Evolutionary conservation across 2,113 vertebrate species (phyloP).

Genomic region (Dryoscopus gambensis): DNA sequence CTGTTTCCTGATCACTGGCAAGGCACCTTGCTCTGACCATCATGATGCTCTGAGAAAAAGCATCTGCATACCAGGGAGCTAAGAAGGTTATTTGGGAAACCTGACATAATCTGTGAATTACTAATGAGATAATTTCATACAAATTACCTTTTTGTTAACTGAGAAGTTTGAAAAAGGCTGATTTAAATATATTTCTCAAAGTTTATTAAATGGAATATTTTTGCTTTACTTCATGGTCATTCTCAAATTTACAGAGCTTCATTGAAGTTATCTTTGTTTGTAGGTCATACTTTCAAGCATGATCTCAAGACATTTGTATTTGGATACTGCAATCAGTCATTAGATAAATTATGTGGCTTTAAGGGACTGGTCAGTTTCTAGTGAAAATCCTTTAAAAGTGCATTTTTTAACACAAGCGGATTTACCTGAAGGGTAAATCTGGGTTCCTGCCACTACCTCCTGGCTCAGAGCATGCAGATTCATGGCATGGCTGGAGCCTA

Average conservation of each 20-base stretch:
- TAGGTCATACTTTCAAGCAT: not conserved
- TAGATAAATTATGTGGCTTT: not conserved
- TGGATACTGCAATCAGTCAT: not conserved
- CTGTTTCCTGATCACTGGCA: not conserved
- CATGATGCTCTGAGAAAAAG: not conserved
- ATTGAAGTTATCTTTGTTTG: not conserved
- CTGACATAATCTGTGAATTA: not conserved
- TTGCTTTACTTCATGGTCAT: not conserved
- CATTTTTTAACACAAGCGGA: not conserved
- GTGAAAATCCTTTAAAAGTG: not conserved
- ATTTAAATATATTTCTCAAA: not conserved
- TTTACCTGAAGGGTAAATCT: not conserved
- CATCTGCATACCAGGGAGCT: not conserved
- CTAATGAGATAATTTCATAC: not conserved
- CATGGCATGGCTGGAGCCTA: not conserved
- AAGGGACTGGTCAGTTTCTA: not conserved
- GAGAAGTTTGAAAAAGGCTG: not conserved
- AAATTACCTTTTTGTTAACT: not conserved
- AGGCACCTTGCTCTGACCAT: not conserved
- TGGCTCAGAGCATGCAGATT: not conserved
- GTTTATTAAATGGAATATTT: not conserved
- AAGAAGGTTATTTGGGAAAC: not conserved
- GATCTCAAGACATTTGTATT: not conserved
- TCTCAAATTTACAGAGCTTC: not conserved
- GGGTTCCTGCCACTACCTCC: not conserved